These are phyloP conservation scores for Drosophila borealis DNA, from an alignment of 2,888 invertebrate species.

Conservation along the genomic window DNA sequence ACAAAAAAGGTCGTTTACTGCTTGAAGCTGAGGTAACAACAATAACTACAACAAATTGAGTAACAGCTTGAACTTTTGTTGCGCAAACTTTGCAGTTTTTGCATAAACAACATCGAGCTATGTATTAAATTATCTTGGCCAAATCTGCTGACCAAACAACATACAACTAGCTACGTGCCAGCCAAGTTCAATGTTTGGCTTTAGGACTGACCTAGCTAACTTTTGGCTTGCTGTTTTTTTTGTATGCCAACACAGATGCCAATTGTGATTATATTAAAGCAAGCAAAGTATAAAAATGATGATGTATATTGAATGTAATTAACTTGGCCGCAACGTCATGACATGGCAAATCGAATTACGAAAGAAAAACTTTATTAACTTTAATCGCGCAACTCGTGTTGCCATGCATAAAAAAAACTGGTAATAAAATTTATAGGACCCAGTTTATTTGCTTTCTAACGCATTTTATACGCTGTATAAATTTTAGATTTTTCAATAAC, in stretches of 20 bases:
- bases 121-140: background rate
- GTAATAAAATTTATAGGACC: slow-evolving; percentile 22
- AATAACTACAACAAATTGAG: slow-evolving; percentile 16
- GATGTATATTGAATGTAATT: slow-evolving; percentile 32
- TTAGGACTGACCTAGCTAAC: slow-evolving; percentile 48
- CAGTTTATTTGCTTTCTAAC: slow-evolving; percentile 24
- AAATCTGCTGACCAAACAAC: slow-evolving; percentile 25
- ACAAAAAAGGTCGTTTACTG: slow-evolving; percentile 10
- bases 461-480: slow-evolving; percentile 5
- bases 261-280: slow-evolving; percentile 23
- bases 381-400: slow-evolving; percentile 10
- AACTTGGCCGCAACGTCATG: slow-evolving; percentile 5
- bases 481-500: background rate
- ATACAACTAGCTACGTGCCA: slow-evolving; percentile 2
- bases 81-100: slow-evolving; percentile 53
- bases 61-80: slow-evolving; percentile 36
- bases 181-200: slow-evolving; percentile 54
- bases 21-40: slow-evolving; percentile 23
- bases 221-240: slow-evolving; percentile 7
- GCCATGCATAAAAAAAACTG: slow-evolving; percentile 1
- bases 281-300: slow-evolving; percentile 33
- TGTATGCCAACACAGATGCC: slow-evolving; percentile 5
- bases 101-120: slow-evolving; percentile 23
- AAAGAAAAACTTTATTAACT: slow-evolving; percentile 21
- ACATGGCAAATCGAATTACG: slow-evolving; percentile 22